A percentile compares a stretch with the other conserved stretches of the same genome.
Evolutionary conservation across 2,797 vertebrate species (phyloP).

Genomic region (Otolemur crassicaudatus): DNA sequence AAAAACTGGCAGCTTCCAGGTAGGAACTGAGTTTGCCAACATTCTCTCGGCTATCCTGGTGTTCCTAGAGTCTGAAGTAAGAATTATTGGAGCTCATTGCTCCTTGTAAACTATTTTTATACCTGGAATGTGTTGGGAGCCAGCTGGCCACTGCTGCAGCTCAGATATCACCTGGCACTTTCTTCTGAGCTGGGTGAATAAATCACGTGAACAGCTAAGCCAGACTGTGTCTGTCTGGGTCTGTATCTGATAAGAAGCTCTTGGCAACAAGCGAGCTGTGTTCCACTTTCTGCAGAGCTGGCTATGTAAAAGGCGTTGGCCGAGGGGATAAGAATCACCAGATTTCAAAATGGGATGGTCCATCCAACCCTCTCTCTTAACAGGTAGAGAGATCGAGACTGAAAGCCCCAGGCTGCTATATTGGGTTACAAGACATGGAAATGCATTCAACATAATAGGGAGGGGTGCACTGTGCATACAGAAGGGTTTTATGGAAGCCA

Average conservation of each 20-base stretch:
- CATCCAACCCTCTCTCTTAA: conserved; percentile 6
- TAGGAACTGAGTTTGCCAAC: background rate
- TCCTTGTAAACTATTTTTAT: conserved; percentile 72
- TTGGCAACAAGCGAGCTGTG: conserved; percentile 70
- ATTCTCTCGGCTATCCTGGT: background rate
- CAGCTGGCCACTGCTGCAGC: conserved; percentile 68
- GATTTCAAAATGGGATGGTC: conserved; percentile 35
- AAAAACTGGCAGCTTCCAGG: background rate
- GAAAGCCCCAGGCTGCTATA: background rate
- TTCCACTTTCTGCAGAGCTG: conserved; percentile 57
- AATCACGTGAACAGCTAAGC: conserved; percentile 71
- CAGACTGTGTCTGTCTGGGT: conserved; percentile 82
- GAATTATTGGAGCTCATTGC: conserved; percentile 40
- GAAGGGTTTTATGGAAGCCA: background rate
- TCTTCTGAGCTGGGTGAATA: conserved; percentile 66
- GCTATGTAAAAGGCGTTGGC: background rate
- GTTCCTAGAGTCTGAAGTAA: conserved; percentile 25
- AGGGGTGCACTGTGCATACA: background rate
- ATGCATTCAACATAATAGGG: background rate
- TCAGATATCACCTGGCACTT: conserved; percentile 80
- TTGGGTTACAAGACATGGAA: conserved; percentile 25
- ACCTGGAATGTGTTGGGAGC: conserved; percentile 73
- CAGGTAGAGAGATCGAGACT: conserved; percentile 37
- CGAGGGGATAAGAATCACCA: conserved; percentile 48
- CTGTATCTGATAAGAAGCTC: conserved; percentile 82